phyloP scores from a whole-genome alignment of 2,888 invertebrate species.

The Orchesellides sinensis region DNA sequence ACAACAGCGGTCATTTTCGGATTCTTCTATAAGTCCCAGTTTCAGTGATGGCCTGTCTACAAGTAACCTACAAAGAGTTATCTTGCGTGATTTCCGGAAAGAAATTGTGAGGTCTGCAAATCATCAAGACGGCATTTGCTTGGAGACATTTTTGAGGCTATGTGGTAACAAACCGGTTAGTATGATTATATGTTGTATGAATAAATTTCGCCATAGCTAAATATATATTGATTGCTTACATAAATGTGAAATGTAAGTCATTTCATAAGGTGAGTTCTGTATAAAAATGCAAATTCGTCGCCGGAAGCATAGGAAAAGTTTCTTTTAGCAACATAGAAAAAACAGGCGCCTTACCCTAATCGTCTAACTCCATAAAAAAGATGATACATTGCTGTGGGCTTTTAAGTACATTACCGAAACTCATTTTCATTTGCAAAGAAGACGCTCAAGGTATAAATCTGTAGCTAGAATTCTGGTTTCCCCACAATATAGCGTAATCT shows the following conservation, averaged over 20 bases:
- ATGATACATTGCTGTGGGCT: no score
- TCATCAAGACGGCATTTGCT: conserved; percentile 31
- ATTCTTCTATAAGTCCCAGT: neutral
- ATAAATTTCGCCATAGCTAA: neutral
- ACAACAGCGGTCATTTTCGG: neutral
- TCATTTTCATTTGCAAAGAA: no score
- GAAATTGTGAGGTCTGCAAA: conserved; percentile 31
- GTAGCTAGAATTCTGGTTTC: neutral
- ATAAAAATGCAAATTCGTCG: neutral
- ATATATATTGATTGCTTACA: neutral
- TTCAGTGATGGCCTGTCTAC: conserved; percentile 3
- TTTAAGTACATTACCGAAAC: no score
- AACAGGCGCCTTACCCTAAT: no score
- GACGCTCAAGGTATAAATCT: conserved; percentile 7
- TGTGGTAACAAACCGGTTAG: conserved; percentile 38
- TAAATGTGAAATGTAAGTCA: neutral
- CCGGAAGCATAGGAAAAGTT: neutral
- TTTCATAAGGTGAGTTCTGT: neutral
- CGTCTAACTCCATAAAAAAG: neutral
- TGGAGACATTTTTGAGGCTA: conserved; percentile 34
- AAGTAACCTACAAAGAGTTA: conserved; percentile 46
- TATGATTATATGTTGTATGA: neutral
- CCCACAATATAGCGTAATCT: conserved; percentile 12
- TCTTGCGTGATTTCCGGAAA: conserved; percentile 59
- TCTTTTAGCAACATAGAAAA: no score